phyloP scores from a whole-genome alignment of 2,113 vertebrate genomes.

The Tenrec ecaudatus region DNA sequence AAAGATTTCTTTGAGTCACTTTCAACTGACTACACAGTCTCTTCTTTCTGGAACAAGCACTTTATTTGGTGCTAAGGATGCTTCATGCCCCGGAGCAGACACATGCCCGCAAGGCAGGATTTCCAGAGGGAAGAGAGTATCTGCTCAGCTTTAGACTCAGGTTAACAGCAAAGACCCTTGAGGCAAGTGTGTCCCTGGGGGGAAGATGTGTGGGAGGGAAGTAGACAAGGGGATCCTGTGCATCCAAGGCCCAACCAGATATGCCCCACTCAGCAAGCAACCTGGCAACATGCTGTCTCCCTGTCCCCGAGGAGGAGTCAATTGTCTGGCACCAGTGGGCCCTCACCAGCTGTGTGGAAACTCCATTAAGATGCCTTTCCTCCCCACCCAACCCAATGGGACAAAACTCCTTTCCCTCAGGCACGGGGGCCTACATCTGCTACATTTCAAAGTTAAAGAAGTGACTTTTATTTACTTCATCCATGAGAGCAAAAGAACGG shows the following conservation, averaged over 20 bases:
- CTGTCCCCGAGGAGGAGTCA: background rate
- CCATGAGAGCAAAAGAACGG: background rate
- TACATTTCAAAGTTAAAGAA: background rate
- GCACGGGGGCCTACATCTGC: background rate
- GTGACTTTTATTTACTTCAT: background rate
- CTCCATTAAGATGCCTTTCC: background rate
- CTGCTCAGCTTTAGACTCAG: fast-evolving
- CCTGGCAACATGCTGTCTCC: fast-evolving
- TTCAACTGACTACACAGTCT: background rate
- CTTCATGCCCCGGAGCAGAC: background rate
- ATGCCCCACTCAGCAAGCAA: background rate
- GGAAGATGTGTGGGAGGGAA: background rate
- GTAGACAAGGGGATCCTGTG: background rate
- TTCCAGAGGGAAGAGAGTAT: background rate
- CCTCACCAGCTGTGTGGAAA: background rate
- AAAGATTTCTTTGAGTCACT: background rate
- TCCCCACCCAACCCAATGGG: background rate
- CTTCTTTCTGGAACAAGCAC: fast-evolving
- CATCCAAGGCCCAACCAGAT: no score
- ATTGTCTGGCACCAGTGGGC: no score
- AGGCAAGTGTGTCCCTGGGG: background rate
- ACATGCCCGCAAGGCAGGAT: no score
- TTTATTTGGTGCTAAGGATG: fast-evolving
- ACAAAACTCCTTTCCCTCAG: background rate
- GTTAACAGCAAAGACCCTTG: background rate